Evolutionary conservation across 2,797 vertebrate genomes (phyloP).

Genomic region (Delichon dasypus): DNA sequence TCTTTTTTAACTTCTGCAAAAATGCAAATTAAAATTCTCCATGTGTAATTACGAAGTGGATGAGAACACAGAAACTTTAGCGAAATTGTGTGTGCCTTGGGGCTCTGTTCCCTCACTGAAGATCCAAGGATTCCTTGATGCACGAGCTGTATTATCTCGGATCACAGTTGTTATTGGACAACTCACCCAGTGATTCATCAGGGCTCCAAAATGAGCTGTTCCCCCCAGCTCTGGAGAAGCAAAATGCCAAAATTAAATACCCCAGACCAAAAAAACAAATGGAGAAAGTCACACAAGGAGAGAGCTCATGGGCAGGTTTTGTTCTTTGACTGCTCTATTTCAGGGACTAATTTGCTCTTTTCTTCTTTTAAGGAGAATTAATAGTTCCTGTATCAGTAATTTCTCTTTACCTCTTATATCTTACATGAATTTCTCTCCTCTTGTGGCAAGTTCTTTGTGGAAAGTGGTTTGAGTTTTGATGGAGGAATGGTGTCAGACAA

Average conservation of each 20-base stretch:
- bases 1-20: background rate
- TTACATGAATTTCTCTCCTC: accelerated
- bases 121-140: conserved; percentile 34
- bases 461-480: background rate
- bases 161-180: background rate
- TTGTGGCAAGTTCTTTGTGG: background rate
- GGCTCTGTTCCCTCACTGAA: background rate
- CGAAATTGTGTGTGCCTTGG: background rate
- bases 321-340: background rate
- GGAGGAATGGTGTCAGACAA: background rate
- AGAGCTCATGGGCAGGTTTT: background rate
- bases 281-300: background rate
- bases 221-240: background rate
- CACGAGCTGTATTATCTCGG: background rate
- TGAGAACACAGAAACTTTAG: background rate
- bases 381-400: background rate
- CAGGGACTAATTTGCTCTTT: accelerated
- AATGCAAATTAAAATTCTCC: background rate
- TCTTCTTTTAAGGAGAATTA: background rate
- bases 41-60: background rate
- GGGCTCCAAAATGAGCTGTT: background rate
- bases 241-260: background rate
- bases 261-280: background rate
- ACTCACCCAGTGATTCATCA: background rate
- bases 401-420: background rate